Evolutionary conservation across 2,797 vertebrate genomes (phyloP).

Genomic region (Pempheris klunzingeri): DNA sequence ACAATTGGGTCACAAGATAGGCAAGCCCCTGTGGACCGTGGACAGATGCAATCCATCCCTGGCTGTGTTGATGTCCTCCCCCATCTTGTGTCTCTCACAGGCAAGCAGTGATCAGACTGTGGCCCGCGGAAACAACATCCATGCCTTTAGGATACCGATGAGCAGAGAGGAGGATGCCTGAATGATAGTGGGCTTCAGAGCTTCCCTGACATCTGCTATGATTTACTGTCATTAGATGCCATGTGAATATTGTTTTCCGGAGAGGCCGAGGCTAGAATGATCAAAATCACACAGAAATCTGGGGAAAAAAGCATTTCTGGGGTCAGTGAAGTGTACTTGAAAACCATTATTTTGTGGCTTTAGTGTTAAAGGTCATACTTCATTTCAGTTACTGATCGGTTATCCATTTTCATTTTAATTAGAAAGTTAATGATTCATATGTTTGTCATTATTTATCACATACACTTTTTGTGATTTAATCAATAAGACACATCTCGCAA

Average conservation of each 20-base stretch:
- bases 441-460: constrained; percentile 40
- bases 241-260: constrained; percentile 24
- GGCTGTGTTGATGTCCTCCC: constrained; percentile 60
- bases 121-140: constrained; percentile 60
- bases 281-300: constrained; percentile 23
- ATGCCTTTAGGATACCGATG: constrained; percentile 56
- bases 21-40: constrained; percentile 68
- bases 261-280: background rate
- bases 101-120: constrained; percentile 54
- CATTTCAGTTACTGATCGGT: constrained; percentile 3
- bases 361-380: constrained; percentile 43
- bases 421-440: constrained; percentile 57
- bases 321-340: background rate
- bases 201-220: constrained; percentile 41
- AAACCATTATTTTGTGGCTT: constrained; percentile 20
- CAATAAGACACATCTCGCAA: constrained; percentile 40
- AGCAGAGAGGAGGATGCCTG: constrained; percentile 33
- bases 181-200: constrained; percentile 5
- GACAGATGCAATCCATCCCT: constrained; percentile 76
- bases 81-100: constrained; percentile 60
- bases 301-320: background rate
- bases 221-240: constrained; percentile 25
- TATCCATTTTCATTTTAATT: constrained; percentile 44
- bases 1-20: constrained; percentile 79
- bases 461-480: constrained; percentile 50